Base-by-base conservation (phyloP, 2,113 vertebrate species). In the Piliocolobus tephrosceles region DNA sequence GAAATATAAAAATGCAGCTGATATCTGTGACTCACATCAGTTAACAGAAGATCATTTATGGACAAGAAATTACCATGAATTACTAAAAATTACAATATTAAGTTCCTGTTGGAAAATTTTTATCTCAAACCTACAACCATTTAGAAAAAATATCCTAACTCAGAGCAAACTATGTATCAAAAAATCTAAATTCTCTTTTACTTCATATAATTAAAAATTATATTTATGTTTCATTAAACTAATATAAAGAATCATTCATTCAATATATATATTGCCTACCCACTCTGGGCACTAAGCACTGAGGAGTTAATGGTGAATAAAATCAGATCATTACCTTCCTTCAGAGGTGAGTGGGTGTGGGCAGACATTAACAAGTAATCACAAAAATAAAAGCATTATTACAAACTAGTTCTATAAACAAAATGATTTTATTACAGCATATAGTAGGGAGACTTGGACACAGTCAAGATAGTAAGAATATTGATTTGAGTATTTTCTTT, bases 61-160 rank as follows among this genome's bases (percentile, higher is more conserved):
- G 50, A 52, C 52, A 64, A 85, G 14, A 96, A 93, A 86, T 79
- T 73, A 89, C 10, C 30, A 86, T 8, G 35, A 30, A 89, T 91
- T 43, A 52, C 47, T 91, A 96, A 93, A 94, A 78, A 55, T 52
- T 95, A 91, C 89, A 94, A 86, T 84, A 30, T 13, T 43, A 92
- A 55, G n/a, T 94, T 90, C 3, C 55, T 92, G 4, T 82, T 75
- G 23, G 45, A 82, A 97, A 91, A 64, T 45, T 84, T 88, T 92
- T 23, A 82, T 30, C 32, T 97, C 30, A 88, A 79, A 79, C 47
- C 22, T 84, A 43, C 52, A 93, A 35, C 8, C 35, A 58, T 68
- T 95, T 85, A 85, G 18, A 38, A 79, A 91, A 91, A 82, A 1
- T 22, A 73, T 79, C 35, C 16, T 88, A 38, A 92, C 58, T 94